Evolutionary conservation across 2,113 vertebrate species (phyloP), one percentile per base, ranked within the genome.

Genomic region (Rhodinocichla rosea): DNA sequence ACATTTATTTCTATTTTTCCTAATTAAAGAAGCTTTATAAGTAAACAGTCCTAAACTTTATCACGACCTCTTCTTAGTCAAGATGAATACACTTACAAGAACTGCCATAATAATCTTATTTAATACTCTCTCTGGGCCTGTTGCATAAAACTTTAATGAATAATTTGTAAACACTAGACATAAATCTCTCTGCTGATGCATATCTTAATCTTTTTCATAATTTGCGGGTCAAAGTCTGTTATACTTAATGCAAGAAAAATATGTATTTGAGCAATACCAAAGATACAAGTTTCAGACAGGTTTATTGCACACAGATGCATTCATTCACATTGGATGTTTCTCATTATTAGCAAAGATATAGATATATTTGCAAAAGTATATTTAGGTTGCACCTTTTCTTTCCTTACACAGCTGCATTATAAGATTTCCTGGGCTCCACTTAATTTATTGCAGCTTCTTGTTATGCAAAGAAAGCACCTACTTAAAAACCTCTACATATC

Each of bases 131-230:
- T 89, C 35, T 93, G 64, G 90, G 80, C 71, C 80, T 90, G 65
- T 96, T 75, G 44, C 87, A 94, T 93, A 92, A 97, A 95, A 96
- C 68, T 85, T 94, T 93, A 96, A 97, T 92, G 92, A 97, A 94
- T 95, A 91, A 96, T 97, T 96, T 97, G 93, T 98, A 94, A 97
- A 94, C 93, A 95, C 50, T 86, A 96, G 84, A 97, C 73, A 96
- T 95, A 94, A 95, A 96, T 96, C 85, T 97, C 80, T 94, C 87
- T 94, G 45, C 49, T 95, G 91, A 96, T 93, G 78, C 64, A 75
- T 93, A 96, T 95, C 92, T 95, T 95, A 95, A 97, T 95, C 73
- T 96, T 93, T 96, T 96, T 95, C 71, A 92, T 93, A 94, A 95
- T 96, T 96, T 96, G 8, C 92, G 84, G 96, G 97, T 97, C 97